These are phyloP conservation scores for Acrobasis consociella DNA, from an alignment of 2,888 invertebrate genomes.

Conservation along the genomic window DNA sequence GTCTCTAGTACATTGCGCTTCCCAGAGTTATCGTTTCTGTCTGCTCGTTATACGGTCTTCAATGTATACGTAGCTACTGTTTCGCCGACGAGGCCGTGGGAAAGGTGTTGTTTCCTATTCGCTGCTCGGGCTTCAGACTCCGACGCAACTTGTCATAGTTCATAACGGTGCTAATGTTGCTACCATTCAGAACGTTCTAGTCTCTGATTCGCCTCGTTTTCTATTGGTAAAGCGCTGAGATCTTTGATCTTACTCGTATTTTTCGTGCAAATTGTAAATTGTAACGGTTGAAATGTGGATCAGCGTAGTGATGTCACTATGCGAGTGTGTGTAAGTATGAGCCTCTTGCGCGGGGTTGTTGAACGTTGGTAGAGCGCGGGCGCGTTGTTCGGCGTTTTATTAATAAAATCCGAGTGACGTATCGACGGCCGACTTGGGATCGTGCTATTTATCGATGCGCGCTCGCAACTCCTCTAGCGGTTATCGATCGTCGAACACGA, in stretches of 20 bases:
- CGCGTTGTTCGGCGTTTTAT: slow-evolving; percentile 71
- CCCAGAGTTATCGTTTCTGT: slow-evolving; percentile 16
- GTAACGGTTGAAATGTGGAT: slow-evolving; percentile 39
- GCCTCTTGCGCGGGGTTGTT: slow-evolving; percentile 68
- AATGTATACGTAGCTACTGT: slow-evolving; percentile 53
- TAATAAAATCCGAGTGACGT: slow-evolving; percentile 78
- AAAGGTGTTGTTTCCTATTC: slow-evolving; percentile 43
- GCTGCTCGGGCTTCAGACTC: slow-evolving; percentile 35
- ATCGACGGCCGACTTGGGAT: slow-evolving; percentile 68
- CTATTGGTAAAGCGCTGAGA: slow-evolving; percentile 19
- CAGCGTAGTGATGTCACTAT: slow-evolving; percentile 60
- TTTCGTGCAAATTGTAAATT: slow-evolving; percentile 17
- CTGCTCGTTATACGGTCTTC: slow-evolving; percentile 38
- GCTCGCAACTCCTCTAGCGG: slow-evolving; percentile 51
- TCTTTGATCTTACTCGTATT: slow-evolving; percentile 12
- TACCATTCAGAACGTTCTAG: slow-evolving; percentile 42
- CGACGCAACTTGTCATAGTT: slow-evolving; percentile 48
- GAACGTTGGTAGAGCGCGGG: slow-evolving; percentile 62
- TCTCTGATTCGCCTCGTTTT: slow-evolving; percentile 33
- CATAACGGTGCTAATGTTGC: slow-evolving; percentile 56
- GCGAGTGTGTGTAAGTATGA: slow-evolving; percentile 51
- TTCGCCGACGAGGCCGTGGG: slow-evolving; percentile 67
- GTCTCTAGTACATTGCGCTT: slow-evolving; percentile 13
- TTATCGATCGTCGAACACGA: slow-evolving; percentile 53
- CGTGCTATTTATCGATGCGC: slow-evolving; percentile 76